phyloP scores from a whole-genome alignment of 2,888 invertebrate species.

The Apotomis capreana region DNA sequence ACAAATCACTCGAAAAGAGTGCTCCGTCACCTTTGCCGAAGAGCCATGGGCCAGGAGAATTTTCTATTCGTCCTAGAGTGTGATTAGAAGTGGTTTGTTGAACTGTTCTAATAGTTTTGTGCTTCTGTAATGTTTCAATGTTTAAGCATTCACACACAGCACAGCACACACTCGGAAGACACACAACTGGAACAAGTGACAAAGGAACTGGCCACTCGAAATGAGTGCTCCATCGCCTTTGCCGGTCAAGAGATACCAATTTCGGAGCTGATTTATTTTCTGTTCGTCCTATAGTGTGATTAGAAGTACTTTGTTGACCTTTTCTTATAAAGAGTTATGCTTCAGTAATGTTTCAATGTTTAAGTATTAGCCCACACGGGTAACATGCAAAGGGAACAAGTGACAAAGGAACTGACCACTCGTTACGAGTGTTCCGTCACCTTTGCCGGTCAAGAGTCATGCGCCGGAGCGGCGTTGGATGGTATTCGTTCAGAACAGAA shows the following conservation, averaged over 20 bases:
- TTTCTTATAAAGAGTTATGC: too few relatives aligned
- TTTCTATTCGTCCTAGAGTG: background rate
- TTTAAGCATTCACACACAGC: too few relatives aligned
- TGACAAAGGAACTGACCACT: constrained; percentile 12
- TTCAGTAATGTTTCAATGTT: too few relatives aligned
- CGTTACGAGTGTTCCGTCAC: background rate
- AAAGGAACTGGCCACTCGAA: constrained; percentile 13
- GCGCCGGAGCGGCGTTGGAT: background rate
- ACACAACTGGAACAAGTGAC: background rate
- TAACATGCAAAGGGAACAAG: too few relatives aligned
- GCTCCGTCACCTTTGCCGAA: constrained; percentile 10
- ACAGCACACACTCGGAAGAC: too few relatives aligned
- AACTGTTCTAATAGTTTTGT: too few relatives aligned
- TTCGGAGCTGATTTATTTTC: background rate
- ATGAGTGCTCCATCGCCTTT: background rate
- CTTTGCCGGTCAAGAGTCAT: constrained; percentile 9
- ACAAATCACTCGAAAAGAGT: background rate
- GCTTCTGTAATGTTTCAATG: too few relatives aligned
- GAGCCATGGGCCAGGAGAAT: background rate
- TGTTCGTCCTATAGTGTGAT: too few relatives aligned
- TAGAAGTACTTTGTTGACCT: too few relatives aligned
- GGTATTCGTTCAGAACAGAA: background rate
- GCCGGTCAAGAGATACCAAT: constrained; percentile 1
- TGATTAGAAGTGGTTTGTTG: too few relatives aligned
- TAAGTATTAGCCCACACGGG: too few relatives aligned